These are phyloP conservation scores for Bathynomus jamesi DNA, from an alignment of 1,140 invertebrate genomes.

Conservation along the genomic window DNA sequence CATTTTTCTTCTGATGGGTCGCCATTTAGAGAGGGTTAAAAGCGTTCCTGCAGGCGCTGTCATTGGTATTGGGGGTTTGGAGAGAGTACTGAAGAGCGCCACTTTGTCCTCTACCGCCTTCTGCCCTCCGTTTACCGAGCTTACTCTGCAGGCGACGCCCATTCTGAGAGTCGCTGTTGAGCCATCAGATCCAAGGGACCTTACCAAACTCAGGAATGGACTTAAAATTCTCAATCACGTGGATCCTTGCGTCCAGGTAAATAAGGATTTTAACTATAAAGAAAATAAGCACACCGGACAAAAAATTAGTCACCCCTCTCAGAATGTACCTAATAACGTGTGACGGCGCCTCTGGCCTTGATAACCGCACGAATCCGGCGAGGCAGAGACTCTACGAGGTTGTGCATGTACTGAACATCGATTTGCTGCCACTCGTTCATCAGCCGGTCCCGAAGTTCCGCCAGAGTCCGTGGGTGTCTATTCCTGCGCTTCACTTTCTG, in stretches of 20 bases:
- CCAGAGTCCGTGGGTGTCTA: too few species aligned
- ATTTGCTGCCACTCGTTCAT: too few species aligned
- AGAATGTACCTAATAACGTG: too few species aligned
- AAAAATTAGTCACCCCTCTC: too few species aligned
- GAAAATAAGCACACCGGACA: too few species aligned
- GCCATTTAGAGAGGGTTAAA: constrained; percentile 74
- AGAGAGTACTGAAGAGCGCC: constrained; percentile 80
- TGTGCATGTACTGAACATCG: too few species aligned
- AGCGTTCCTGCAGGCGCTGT: constrained; percentile 82
- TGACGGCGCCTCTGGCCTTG: too few species aligned
- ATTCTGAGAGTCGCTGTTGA: constrained; percentile 90
- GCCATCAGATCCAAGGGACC: constrained; percentile 69
- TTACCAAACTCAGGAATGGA: constrained; percentile 70
- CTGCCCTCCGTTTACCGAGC: constrained; percentile 82
- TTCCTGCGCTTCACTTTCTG: too few species aligned
- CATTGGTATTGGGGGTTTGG: constrained; percentile 76
- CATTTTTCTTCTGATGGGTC: constrained; percentile 87
- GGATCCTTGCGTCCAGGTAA: constrained; percentile 40
- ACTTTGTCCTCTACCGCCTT: constrained; percentile 75
- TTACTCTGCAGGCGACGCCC: constrained; percentile 69
- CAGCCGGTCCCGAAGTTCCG: too few species aligned
- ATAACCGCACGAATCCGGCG: too few species aligned
- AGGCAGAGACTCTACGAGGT: too few species aligned
- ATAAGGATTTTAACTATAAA: too few species aligned
- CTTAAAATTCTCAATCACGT: constrained; percentile 80